Percentiles rank a stretch among this genome's conserved stretches.
These are phyloP conservation scores for Drosophila mauritiana DNA, from an alignment of 1,140 invertebrate species.

Conservation along the genomic window DNA sequence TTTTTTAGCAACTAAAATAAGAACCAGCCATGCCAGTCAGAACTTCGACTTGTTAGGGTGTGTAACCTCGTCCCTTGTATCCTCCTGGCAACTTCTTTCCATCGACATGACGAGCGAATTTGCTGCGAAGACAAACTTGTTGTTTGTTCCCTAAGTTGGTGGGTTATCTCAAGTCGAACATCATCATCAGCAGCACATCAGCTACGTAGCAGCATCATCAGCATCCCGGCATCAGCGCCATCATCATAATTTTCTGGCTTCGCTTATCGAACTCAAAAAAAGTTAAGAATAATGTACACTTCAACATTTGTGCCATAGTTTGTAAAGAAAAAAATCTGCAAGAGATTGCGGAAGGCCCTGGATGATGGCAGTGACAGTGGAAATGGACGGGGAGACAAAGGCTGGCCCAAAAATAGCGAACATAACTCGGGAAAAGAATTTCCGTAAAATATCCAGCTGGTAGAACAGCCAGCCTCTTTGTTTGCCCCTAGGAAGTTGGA, in stretches of 20 bases:
- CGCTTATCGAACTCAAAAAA: constrained; percentile 74
- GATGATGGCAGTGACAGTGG: constrained; percentile 24
- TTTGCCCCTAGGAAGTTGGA: constrained; percentile 8
- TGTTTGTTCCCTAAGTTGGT: constrained; percentile 49
- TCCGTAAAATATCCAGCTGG: constrained; percentile 11
- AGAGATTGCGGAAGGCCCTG: constrained; percentile 45
- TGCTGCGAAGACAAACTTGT: constrained; percentile 53
- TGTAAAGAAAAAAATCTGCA: constrained; percentile 52
- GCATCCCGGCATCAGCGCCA: constrained; percentile 41
- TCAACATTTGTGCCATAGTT: constrained; percentile 69
- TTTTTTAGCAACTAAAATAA: background rate
- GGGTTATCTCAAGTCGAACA: constrained; percentile 54
- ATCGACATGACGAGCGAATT: constrained; percentile 44
- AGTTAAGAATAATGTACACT: constrained; percentile 79
- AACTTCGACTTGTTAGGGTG: constrained; percentile 2
- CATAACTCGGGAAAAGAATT: constrained; percentile 57
- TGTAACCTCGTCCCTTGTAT: background rate
- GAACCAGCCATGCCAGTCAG: background rate
- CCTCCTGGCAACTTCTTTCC: constrained; percentile 1
- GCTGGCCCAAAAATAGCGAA: constrained; percentile 39
- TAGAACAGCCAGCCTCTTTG: constrained; percentile 17
- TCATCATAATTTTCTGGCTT: constrained; percentile 69
- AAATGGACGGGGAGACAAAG: constrained; percentile 17
- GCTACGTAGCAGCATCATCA: constrained; percentile 37
- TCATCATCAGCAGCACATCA: constrained; percentile 60